phyloP scores from a whole-genome alignment of 2,113 vertebrate genomes.

The Amphiprion ocellaris region DNA sequence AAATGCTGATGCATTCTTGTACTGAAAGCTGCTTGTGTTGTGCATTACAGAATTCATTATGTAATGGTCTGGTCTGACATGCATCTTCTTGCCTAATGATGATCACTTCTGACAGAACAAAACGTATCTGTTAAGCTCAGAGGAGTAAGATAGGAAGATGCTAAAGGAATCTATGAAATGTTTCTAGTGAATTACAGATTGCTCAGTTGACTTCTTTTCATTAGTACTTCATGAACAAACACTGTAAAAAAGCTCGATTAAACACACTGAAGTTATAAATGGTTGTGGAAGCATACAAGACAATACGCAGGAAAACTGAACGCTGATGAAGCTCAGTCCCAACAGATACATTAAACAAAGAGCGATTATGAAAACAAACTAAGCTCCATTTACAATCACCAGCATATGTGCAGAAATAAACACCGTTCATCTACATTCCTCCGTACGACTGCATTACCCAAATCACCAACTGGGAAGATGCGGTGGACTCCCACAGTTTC shows the following conservation, averaged over 20 bases:
- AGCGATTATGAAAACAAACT: conserved; percentile 67
- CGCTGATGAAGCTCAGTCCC: conserved; percentile 36
- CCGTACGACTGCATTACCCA: conserved; percentile 36
- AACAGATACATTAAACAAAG: conserved; percentile 59
- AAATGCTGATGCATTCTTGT: background rate
- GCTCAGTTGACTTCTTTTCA: background rate
- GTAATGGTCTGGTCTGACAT: conserved; percentile 3
- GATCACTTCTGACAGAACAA: conserved; percentile 3
- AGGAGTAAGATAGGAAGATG: conserved; percentile 10
- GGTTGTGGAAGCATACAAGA: conserved; percentile 1
- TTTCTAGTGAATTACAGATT: conserved; percentile 24
- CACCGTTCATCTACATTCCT: conserved; percentile 59
- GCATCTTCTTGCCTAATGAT: background rate
- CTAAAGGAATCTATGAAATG: background rate
- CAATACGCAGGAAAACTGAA: conserved; percentile 1
- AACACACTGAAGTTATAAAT: conserved; percentile 9
- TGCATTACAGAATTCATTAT: background rate
- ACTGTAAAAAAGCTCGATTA: conserved; percentile 3
- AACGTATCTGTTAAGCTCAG: background rate
- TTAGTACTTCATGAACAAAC: conserved; percentile 15
- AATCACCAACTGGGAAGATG: conserved; percentile 38
- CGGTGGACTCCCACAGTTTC: conserved; percentile 55
- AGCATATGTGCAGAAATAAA: conserved; percentile 69
- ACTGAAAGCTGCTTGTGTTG: background rate
- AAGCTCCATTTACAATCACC: conserved; percentile 52